Conservation (phyloP, 2,113 vertebrate species). For the Isurus oxyrinchus region DNA sequence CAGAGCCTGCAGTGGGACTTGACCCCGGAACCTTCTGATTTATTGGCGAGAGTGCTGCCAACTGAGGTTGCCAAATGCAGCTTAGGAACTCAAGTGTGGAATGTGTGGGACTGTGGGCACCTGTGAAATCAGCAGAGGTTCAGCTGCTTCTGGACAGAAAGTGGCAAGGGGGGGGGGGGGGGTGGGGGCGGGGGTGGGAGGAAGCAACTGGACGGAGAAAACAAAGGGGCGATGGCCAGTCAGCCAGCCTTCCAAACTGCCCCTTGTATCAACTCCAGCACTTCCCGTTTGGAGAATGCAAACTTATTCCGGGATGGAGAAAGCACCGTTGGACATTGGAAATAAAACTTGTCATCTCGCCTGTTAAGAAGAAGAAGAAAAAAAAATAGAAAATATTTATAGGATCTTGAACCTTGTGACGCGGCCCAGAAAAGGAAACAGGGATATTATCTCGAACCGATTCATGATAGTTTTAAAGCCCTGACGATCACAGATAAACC, state of each 20-base stretch:
- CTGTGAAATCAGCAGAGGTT: neutral
- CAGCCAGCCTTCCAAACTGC: neutral
- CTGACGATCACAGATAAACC: conserved; percentile 1
- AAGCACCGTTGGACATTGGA: neutral
- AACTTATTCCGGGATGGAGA: neutral
- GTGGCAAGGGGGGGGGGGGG: neutral
- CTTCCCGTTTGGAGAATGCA: too few species aligned
- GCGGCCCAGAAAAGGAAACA: conserved; percentile 7
- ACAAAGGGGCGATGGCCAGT: neutral
- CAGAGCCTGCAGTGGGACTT: too few species aligned
- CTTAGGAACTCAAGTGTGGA: neutral
- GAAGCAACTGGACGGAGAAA: neutral
- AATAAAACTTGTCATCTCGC: conserved; percentile 25
- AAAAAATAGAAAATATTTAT: neutral
- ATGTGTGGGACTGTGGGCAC: neutral
- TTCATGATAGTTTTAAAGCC: neutral
- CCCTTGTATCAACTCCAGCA: neutral
- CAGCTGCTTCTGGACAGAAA: neutral
- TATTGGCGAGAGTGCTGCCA: neutral
- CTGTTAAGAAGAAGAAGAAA: neutral
- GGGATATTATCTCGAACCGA: conserved; percentile 22
- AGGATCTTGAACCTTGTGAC: conserved; percentile 23
- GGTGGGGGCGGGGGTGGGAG: too few species aligned
- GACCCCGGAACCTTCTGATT: neutral
- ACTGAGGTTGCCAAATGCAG: neutral